Conservation (phyloP, 2,888 invertebrate species). For the Gastrophysa polygoni region DNA sequence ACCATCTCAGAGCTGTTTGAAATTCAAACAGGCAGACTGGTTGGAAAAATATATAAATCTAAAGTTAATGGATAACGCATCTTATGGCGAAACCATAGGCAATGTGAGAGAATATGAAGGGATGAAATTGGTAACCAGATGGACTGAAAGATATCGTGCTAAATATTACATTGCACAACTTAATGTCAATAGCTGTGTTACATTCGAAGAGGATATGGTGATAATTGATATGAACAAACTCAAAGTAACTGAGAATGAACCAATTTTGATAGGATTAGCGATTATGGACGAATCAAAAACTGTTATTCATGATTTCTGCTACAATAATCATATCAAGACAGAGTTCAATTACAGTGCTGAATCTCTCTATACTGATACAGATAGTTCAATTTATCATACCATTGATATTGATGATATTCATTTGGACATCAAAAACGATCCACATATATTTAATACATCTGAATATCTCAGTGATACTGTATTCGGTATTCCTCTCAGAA, state of each 20-base stretch:
- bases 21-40: too few species aligned
- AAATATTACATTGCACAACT: constrained; percentile 29
- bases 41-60: too few species aligned
- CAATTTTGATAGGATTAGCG: too few species aligned
- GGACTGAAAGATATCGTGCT: constrained; percentile 27
- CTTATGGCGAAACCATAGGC: constrained; percentile 1
- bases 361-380: too few species aligned
- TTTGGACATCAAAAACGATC: constrained; percentile 23
- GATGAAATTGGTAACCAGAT: constrained; percentile 20
- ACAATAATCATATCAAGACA: too few species aligned
- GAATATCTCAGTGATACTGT: constrained; percentile 23
- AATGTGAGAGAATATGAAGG: constrained; percentile 24
- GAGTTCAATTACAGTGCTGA: too few species aligned
- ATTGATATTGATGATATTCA: constrained; percentile 32
- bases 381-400: too few species aligned
- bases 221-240: constrained; percentile 29
- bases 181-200: constrained; percentile 33
- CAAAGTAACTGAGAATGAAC: too few species aligned
- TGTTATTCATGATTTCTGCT: too few species aligned
- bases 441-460: constrained; percentile 28
- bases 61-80: constrained; percentile 3
- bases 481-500: background rate
- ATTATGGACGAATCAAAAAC: too few species aligned
- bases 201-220: constrained; percentile 25
- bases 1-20: too few species aligned